Percentiles rank a stretch among this genome's conserved stretches.
Evolutionary conservation across 2,888 invertebrate genomes (phyloP).

Genomic region (Matsumyia berberina): DNA sequence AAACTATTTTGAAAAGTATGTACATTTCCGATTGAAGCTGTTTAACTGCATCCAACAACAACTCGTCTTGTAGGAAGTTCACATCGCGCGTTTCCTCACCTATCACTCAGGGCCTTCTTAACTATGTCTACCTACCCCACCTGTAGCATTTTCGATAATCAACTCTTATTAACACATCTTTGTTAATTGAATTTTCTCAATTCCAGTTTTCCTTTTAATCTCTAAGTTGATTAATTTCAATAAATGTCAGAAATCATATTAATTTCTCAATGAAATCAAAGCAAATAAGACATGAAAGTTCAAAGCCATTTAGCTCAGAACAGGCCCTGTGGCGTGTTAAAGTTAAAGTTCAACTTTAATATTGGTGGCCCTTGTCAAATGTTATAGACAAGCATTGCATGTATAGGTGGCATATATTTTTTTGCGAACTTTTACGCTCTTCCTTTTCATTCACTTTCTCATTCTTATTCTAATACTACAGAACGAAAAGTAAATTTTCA

Average conservation of each 20-base stretch:
- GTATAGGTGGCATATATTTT: neutral
- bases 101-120: too few species aligned
- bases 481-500: constrained; percentile 10
- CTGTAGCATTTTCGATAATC: constrained; percentile 2
- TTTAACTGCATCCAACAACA: too few species aligned
- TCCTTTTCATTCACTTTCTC: neutral
- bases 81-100: too few species aligned
- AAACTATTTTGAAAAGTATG: too few species aligned
- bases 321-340: constrained; percentile 9
- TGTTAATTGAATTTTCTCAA: neutral
- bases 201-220: constrained; percentile 1
- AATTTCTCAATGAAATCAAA: constrained; percentile 8
- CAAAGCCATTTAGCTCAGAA: neutral
- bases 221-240: constrained; percentile 42
- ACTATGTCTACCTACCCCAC: too few species aligned
- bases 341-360: constrained; percentile 26
- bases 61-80: too few species aligned
- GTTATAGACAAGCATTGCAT: constrained; percentile 10
- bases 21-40: too few species aligned
- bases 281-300: constrained; percentile 38
- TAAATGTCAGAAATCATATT: constrained; percentile 27
- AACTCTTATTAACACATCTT: neutral
- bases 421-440: constrained; percentile 5
- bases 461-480: neutral
- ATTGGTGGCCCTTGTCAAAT: neutral